Base-by-base conservation (phyloP, 2,113 vertebrate genomes). In the Rhodinocichla rosea region DNA sequence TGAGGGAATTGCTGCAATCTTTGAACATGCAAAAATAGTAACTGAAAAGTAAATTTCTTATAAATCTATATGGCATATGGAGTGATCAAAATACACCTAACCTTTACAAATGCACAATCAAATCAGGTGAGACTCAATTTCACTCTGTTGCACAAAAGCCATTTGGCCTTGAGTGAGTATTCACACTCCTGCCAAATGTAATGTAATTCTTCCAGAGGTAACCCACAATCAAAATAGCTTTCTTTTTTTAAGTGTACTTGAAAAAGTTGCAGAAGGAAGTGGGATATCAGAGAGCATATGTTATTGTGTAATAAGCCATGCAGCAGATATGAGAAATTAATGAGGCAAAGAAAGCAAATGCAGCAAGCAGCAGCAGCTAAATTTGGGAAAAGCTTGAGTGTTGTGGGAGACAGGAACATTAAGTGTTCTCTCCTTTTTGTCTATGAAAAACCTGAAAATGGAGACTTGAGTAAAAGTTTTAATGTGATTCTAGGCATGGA, bases 271-370 rank as follows among this genome's bases (percentile, higher is more conserved):
- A 62, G 81, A n/a, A 89, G 40, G 60, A 80, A 73, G 67, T 87
- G 63, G 42, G 63, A 91, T 90, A 87, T 91, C 50, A 90, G 67
- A 86, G 47, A 92, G 40, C 81, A 89, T 92, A 60, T 91, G 78
- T 91, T 87, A 92, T 50, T 95, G 70, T 95, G 92, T 73, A 74
- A 65, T 89, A 91, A 95, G 23, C 62, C 65, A 27, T 84, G 77
- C 37, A 89, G 65, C 69, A 79, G 63, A 27, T 94, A 91, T 13
- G 53, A 82, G 81, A 91, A 92, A 88, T 94, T 91, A 95, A 90
- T 95, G 94, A 91, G 84, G 84, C 89, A 87, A 90, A 40, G 65
- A 78, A 93, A 88, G 76, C 11, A 47, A 95, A 87, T 75, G 80
- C 15, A 5, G 60, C 47, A 91, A 84, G 77, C 49, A 84, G 77